Evolutionary conservation across 2,888 invertebrate genomes (phyloP).

Genomic region (Drosophila robusta): DNA sequence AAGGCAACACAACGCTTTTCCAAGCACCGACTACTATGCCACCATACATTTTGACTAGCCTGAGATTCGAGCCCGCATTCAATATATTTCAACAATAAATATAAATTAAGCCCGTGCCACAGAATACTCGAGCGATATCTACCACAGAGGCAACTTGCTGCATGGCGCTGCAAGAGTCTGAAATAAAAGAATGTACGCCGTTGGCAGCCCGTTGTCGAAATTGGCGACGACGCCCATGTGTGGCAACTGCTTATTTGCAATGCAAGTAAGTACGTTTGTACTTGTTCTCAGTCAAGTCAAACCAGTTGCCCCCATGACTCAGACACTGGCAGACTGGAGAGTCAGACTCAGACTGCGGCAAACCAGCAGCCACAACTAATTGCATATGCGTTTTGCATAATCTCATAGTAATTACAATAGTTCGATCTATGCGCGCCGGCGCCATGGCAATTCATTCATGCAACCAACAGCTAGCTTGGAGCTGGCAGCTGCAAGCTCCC

Average conservation of each 20-base stretch:
- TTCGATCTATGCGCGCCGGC: slow-evolving; percentile 61
- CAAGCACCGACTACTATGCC: too few relatives aligned
- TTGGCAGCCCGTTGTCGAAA: neutral
- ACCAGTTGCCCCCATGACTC: slow-evolving; percentile 75
- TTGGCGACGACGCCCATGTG: slow-evolving; percentile 28
- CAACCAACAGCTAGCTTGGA: slow-evolving; percentile 18
- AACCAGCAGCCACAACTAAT: slow-evolving; percentile 42
- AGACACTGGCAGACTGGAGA: slow-evolving; percentile 23
- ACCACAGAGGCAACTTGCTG: too few relatives aligned
- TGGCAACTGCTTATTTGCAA: slow-evolving; percentile 45
- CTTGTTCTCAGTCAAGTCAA: slow-evolving; percentile 71
- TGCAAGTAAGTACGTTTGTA: slow-evolving; percentile 48
- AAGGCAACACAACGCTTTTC: too few relatives aligned
- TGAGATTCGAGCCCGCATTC: too few relatives aligned
- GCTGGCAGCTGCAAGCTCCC: slow-evolving; percentile 25
- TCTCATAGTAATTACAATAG: slow-evolving; percentile 77
- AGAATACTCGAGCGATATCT: too few relatives aligned
- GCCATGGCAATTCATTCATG: slow-evolving; percentile 65
- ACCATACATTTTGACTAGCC: too few relatives aligned
- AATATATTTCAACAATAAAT: too few relatives aligned
- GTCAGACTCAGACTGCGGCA: slow-evolving; percentile 13
- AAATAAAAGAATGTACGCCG: neutral
- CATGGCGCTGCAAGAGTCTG: too few relatives aligned
- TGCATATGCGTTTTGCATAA: slow-evolving; percentile 74
- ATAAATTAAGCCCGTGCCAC: too few relatives aligned